Evolutionary conservation across 2,888 invertebrate species (phyloP).

Genomic region (Polylopha cassiicola): DNA sequence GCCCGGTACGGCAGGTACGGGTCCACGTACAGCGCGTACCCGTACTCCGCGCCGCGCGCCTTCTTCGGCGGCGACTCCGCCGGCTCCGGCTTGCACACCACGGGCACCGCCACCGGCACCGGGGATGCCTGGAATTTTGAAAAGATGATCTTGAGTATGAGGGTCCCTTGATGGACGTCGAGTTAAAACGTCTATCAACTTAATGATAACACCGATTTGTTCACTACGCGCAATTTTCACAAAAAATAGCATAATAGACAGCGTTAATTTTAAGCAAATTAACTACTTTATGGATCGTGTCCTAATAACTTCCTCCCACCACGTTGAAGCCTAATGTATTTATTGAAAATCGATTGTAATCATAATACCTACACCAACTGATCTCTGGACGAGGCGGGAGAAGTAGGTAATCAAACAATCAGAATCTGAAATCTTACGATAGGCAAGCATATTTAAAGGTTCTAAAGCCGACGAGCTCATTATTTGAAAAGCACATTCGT

Average conservation of each 20-base stretch:
- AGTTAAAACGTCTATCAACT: background rate
- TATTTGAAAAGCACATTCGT: conserved; percentile 47
- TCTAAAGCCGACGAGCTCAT: conserved; percentile 21
- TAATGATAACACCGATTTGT: too few species aligned
- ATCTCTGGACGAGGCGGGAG: too few species aligned
- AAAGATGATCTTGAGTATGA: conserved; percentile 11
- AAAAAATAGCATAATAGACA: too few species aligned
- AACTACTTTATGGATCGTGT: too few species aligned
- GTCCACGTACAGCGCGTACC: conserved; percentile 61
- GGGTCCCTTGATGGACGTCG: background rate
- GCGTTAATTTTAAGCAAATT: too few species aligned
- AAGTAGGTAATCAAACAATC: too few species aligned
- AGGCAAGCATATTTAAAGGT: too few species aligned
- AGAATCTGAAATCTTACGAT: too few species aligned
- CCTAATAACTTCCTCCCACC: too few species aligned
- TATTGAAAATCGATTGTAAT: too few species aligned
- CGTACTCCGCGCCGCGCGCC: conserved; percentile 78
- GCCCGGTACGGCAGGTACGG: conserved; percentile 69
- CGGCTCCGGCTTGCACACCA: conserved; percentile 74
- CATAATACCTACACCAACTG: conserved; percentile 1
- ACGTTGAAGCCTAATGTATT: too few species aligned
- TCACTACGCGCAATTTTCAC: too few species aligned
- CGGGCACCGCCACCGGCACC: conserved; percentile 64
- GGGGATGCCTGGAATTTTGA: conserved; percentile 65
- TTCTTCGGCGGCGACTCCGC: conserved; percentile 83